Conservation (phyloP, 2,113 vertebrate species). For the Rhegmatorhina hoffmannsi region DNA sequence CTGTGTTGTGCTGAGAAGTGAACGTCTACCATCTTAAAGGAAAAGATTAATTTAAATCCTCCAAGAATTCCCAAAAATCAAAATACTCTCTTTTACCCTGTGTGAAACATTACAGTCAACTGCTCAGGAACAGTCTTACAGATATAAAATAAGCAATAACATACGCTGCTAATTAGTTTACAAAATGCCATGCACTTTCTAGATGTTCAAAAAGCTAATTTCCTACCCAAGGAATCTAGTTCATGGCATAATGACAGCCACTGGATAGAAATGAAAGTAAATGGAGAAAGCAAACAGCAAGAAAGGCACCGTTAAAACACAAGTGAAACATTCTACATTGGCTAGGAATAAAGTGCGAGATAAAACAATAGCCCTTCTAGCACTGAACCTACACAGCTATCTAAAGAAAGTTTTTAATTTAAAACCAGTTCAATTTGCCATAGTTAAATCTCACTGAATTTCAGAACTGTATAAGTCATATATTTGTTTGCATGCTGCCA, state of each 20-base stretch:
- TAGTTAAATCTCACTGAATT: background rate
- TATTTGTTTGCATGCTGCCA: background rate
- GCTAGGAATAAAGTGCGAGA: background rate
- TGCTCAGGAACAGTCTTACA: background rate
- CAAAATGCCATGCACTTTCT: background rate
- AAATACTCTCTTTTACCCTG: constrained; percentile 14
- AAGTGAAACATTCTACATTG: background rate
- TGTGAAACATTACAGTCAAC: background rate
- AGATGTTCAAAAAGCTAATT: background rate
- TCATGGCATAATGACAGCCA: background rate
- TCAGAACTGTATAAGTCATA: background rate
- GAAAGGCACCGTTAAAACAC: background rate
- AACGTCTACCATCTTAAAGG: background rate
- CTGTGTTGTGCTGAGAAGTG: background rate
- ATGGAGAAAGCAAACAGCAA: background rate
- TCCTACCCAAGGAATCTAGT: background rate
- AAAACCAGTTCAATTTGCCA: background rate
- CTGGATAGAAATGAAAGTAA: constrained; percentile 11
- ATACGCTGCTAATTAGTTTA: background rate
- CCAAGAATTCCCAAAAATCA: constrained; percentile 31
- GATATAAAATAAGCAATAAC: background rate
- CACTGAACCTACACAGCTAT: background rate
- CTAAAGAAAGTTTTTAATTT: background rate
- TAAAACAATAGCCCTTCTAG: background rate
- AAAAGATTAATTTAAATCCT: constrained; percentile 28